Base-by-base conservation (phyloP, 2,113 vertebrate species). In the Notothenia rossii region DNA sequence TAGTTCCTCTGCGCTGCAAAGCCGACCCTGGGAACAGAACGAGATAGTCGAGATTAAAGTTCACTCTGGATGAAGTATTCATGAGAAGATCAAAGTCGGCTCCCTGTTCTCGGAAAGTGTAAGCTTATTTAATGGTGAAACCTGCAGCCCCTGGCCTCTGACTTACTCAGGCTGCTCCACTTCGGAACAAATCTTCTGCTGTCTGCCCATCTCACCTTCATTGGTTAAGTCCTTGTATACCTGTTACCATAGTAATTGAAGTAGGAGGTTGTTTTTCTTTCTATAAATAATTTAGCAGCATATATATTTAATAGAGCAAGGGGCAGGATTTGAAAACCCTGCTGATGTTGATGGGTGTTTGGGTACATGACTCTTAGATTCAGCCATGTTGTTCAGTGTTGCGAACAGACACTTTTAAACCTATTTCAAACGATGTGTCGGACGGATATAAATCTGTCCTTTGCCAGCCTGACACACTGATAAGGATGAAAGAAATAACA, bases 221-320 rank as follows among this genome's bases (percentile, higher is more conserved):
- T 72, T 36, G 25, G 50, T 33, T 36, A 29, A 60, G 43, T 79
- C 61, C 77, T 33, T 82, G 67, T 81, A 48, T 81, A 85, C 83
- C 67, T 81, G 80, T 83, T 82, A 81, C 72, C 72, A 81, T 77
- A 79, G 82, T 58, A 64, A 78, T 87, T 40, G 58, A 62, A 53
- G 74, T 10, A 82, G 36, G 68, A 75, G 45, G 20, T 76, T 20
- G 22, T 17, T 29, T 74, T 82, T 79, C 75, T 17, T 59, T 53
- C 62, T 58, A 51, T 89, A 18, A 90, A 93, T 90, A 84, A 90
- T 91, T 87, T 53, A 93, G 45, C 43, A 55, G 58, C 77, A 84
- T 92, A 53, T 90, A 84, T 93, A 82, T 92, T 92, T 93, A 22
- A 89, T 64, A 29, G 59, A 40, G 62, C 2, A 18, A 66, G 69